Conservation (phyloP, 1,140 invertebrate species). For the Pteromalus puparum region DNA sequence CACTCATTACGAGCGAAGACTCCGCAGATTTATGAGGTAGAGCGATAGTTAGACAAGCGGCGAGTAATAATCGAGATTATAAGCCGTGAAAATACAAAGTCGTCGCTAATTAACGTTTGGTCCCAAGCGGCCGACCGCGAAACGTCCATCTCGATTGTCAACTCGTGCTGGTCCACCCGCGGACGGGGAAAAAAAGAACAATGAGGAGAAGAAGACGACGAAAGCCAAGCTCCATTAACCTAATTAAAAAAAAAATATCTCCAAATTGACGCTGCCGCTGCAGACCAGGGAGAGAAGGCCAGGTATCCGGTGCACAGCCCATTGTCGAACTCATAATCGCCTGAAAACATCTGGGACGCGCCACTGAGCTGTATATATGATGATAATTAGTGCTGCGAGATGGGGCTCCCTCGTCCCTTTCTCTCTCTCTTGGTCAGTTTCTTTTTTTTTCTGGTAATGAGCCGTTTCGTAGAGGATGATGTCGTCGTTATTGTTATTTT, state of each 20-base stretch:
- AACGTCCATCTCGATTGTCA: not conserved
- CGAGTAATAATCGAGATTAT: not conserved
- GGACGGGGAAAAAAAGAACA: not conserved
- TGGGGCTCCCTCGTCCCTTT: too few relatives aligned
- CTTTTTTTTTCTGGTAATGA: too few relatives aligned
- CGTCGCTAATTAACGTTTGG: slow-evolving; percentile 33
- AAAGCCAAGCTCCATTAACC: slow-evolving; percentile 25
- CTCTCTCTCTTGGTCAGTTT: too few relatives aligned
- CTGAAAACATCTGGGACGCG: not conserved
- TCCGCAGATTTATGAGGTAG: too few relatives aligned
- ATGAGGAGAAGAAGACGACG: not conserved
- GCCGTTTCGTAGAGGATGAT: too few relatives aligned
- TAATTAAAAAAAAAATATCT: slow-evolving; percentile 44
- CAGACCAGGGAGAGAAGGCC: too few relatives aligned
- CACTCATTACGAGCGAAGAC: too few relatives aligned
- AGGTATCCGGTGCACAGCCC: not conserved
- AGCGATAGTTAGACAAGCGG: too few relatives aligned
- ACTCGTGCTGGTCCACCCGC: too few relatives aligned
- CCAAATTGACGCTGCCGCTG: not conserved
- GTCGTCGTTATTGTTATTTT: not conserved
- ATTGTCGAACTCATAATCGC: slow-evolving; percentile 20
- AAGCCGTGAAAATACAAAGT: not conserved
- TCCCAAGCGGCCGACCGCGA: not conserved
- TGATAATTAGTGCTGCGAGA: slow-evolving; percentile 11
- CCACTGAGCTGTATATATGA: not conserved